Evolutionary conservation across 2,888 invertebrate species (phyloP).

Genomic region (Rhagonycha lutea): DNA sequence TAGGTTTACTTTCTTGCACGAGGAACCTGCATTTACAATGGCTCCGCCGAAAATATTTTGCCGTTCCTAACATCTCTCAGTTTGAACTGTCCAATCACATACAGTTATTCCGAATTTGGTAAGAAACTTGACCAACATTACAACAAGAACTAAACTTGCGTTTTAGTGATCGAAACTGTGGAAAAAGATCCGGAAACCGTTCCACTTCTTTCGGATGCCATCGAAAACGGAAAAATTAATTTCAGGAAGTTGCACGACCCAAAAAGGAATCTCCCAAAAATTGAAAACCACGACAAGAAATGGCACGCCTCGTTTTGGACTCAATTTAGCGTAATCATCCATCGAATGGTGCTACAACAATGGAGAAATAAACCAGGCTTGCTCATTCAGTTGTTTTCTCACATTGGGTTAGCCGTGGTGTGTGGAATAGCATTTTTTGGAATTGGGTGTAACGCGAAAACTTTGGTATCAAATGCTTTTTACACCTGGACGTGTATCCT

Average conservation of each 20-base stretch:
- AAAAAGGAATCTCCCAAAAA: not conserved
- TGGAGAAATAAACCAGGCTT: constrained; percentile 57
- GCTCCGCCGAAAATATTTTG: constrained; percentile 68
- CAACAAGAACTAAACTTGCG: not conserved
- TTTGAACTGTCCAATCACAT: constrained; percentile 74
- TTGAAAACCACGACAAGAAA: not conserved
- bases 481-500: constrained; percentile 63
- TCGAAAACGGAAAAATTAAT: constrained; percentile 54
- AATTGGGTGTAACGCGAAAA: constrained; percentile 62
- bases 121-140: constrained; percentile 28
- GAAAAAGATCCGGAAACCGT: constrained; percentile 46
- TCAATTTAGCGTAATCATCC: constrained; percentile 60
- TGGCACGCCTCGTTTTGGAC: constrained; percentile 53
- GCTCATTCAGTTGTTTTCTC: constrained; percentile 63
- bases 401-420: constrained; percentile 59
- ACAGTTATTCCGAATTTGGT: constrained; percentile 79
- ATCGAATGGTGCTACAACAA: constrained; percentile 61
- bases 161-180: constrained; percentile 54
- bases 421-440: constrained; percentile 63
- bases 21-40: constrained; percentile 70
- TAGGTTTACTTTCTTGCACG: constrained; percentile 59
- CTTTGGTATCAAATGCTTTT: constrained; percentile 64
- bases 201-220: constrained; percentile 42
- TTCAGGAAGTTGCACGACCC: constrained; percentile 15
- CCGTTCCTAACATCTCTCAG: constrained; percentile 69